Evolutionary conservation across 2,797 vertebrate genomes (phyloP).

Genomic region (Strix occidentalis): DNA sequence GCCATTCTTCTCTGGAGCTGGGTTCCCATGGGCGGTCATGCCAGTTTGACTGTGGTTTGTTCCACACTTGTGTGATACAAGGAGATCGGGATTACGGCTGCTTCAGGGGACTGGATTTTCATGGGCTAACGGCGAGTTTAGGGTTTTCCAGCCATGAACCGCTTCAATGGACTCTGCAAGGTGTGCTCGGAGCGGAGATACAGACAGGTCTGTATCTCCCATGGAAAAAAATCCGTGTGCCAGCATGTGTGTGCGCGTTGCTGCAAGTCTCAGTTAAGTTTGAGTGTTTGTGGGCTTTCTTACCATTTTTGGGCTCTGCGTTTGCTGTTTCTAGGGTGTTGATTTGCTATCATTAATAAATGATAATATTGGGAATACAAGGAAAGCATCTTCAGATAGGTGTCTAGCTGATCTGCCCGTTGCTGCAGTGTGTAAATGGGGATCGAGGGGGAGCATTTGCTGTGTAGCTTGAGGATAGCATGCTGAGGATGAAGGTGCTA

Average conservation of each 20-base stretch:
- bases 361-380: background rate
- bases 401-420: background rate
- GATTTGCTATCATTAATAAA: accelerated
- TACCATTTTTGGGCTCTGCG: background rate
- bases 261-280: accelerated
- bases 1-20: conserved; percentile 91
- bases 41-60: conserved; percentile 84
- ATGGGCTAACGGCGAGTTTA: conserved; percentile 65
- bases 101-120: conserved; percentile 52
- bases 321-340: background rate
- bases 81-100: conserved; percentile 51
- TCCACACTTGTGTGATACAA: conserved; percentile 64
- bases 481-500: accelerated
- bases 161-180: conserved; percentile 88
- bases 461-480: background rate
- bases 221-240: accelerated
- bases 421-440: background rate
- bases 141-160: conserved; percentile 82
- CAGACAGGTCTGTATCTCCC: conserved; percentile 83
- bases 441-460: background rate
- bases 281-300: background rate
- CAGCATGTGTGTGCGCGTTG: accelerated
- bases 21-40: conserved; percentile 93
- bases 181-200: conserved; percentile 89
- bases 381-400: background rate